phyloP scores from a whole-genome alignment of 2,113 vertebrate genomes.

The Petaurus breviceps region DNA sequence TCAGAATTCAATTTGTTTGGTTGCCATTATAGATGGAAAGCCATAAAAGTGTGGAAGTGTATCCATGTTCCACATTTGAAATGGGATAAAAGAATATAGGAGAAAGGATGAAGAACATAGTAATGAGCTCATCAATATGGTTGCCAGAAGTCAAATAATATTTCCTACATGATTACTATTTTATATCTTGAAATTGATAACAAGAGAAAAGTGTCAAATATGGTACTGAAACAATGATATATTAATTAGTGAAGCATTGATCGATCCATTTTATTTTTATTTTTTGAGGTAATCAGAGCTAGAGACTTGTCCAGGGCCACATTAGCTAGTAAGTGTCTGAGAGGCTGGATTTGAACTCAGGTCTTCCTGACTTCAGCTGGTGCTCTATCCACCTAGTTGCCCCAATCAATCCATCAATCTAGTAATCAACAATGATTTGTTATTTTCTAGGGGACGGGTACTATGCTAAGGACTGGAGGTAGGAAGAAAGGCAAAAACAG shows the following conservation, averaged over 20 bases:
- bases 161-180: background rate
- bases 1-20: background rate
- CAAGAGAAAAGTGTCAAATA: background rate
- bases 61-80: background rate
- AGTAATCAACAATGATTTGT: background rate
- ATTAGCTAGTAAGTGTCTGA: too few relatives aligned
- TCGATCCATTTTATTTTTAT: background rate
- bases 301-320: too few relatives aligned
- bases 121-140: background rate
- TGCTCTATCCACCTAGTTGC: too few relatives aligned
- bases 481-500: background rate
- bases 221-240: background rate
- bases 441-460: background rate
- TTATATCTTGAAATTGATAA: constrained; percentile 38
- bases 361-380: too few relatives aligned
- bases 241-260: constrained; percentile 7
- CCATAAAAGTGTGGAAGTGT: background rate
- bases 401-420: background rate
- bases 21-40: background rate
- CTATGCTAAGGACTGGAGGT: background rate
- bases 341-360: too few relatives aligned
- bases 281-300: too few relatives aligned
- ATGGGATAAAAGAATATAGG: background rate
- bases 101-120: background rate
- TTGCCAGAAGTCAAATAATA: background rate